A percentile compares a stretch with the other conserved stretches of the same genome.
phyloP scores from a whole-genome alignment of 2,113 vertebrate genomes.

The Pachycephala philippinensis region DNA sequence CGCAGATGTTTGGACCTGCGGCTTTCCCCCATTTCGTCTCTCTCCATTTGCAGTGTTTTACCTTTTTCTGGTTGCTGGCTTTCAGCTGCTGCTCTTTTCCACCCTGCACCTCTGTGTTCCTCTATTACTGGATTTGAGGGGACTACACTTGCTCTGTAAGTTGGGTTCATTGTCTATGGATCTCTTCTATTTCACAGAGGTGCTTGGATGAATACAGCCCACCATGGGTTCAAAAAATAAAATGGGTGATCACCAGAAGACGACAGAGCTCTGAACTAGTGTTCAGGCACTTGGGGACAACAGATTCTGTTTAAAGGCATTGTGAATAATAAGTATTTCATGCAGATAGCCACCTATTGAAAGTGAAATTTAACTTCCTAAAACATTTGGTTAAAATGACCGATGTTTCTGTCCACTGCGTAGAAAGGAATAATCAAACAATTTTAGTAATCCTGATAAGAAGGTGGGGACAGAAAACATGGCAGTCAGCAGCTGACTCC shows the following conservation, averaged over 20 bases:
- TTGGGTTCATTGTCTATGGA: background rate
- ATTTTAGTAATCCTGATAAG: slow-evolving; percentile 39
- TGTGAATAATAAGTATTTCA: slow-evolving; percentile 36
- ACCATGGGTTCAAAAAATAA: background rate
- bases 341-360: slow-evolving; percentile 3
- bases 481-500: background rate
- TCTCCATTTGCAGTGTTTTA: background rate
- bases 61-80: background rate
- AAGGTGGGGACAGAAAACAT: background rate
- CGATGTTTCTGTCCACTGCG: slow-evolving; percentile 20
- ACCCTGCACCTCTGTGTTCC: background rate
- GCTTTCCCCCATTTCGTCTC: background rate
- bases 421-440: slow-evolving; percentile 13
- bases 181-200: background rate
- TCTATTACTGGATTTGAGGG: background rate
- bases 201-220: background rate
- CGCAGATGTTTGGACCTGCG: background rate
- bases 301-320: slow-evolving; percentile 27
- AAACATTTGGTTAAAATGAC: slow-evolving; percentile 38
- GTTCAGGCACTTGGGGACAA: background rate
- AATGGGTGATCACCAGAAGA: background rate
- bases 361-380: slow-evolving; percentile 15
- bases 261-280: background rate
- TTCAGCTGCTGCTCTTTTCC: background rate
- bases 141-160: background rate